These are phyloP conservation scores for Philhelius pedissequus DNA, from an alignment of 2,888 invertebrate genomes.

Conservation along the genomic window DNA sequence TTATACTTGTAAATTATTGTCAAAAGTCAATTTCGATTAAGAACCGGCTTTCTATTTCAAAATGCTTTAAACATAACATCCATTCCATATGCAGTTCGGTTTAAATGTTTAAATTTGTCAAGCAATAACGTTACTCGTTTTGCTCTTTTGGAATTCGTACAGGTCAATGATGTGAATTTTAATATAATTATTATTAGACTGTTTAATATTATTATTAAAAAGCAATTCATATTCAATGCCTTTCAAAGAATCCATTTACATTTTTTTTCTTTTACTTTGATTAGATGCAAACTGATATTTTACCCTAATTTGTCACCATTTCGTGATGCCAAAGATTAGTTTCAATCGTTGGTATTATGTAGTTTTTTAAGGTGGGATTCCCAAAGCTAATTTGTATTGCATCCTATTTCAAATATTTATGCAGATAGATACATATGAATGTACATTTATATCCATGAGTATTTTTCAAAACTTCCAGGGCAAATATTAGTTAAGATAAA, in stretches of 20 bases:
- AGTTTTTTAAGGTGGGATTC: neutral
- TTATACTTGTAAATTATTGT: too few relatives aligned
- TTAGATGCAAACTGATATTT: neutral
- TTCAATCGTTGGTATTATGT: neutral
- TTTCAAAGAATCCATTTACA: neutral
- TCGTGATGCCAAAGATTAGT: neutral
- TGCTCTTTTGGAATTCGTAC: too few relatives aligned
- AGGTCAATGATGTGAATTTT: too few relatives aligned
- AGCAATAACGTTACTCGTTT: too few relatives aligned
- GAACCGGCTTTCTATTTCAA: too few relatives aligned
- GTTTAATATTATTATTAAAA: neutral
- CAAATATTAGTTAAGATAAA: neutral
- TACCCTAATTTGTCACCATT: neutral
- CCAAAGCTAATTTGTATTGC: neutral
- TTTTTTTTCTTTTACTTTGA: neutral
- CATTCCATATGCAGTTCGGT: too few relatives aligned
- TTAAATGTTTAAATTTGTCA: too few relatives aligned
- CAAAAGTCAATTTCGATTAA: too few relatives aligned
- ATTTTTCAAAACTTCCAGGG: neutral
- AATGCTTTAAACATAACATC: too few relatives aligned
- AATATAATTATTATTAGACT: too few relatives aligned
- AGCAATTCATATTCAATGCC: neutral
- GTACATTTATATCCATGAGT: neutral
- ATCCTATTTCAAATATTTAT: neutral
- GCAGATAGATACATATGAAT: neutral